Base-by-base conservation (phyloP, 2,113 vertebrate species). In the Tenrec ecaudatus region DNA sequence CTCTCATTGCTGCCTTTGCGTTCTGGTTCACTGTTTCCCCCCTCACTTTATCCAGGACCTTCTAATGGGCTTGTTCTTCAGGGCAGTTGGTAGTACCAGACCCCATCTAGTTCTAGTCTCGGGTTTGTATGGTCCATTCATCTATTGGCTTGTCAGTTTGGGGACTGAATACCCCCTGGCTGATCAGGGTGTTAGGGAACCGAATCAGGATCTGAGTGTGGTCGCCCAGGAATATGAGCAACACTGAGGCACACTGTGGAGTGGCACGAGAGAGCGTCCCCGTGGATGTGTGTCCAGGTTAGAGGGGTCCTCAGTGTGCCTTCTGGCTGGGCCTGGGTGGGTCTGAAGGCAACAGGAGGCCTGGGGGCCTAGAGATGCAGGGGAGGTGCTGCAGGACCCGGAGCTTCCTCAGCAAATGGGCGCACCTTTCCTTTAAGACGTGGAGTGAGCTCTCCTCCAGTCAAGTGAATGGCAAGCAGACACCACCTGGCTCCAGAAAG, bases 181-280 rank as follows among this genome's bases (percentile, higher is more conserved):
- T 82, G 53, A 60, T 84, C 33, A 79, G 79, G 43, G 11, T 80
- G 40, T 40, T 66, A 47, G 80, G 38, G 82, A 40, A 92, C 94
- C 62, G 86, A 66, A 73, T 69, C 43, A 53, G n/a, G 14, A 58
- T 78, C 64, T 27, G 22, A n/a, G 11, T 38, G 64, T 76, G 27
- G 22, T 6, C 12, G 60, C 60, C 22, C 60, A n/a, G 9, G 9
- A 10, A 53, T 53, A 14, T 53, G 47, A 53, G 47, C 12, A 53
- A 53, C 47, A 53, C 47, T 53, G 47, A 53, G 47, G 47, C 47
- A 53, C 12, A 53, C 9, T 53, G 47, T 14, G 47, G 47, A 10
- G 47, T 10, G 47, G 4, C 47, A 53, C 12, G 47, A 10, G 47
- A 14, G 47, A 53, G 47, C 12, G 9, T 12, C 47, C 47, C 47